Evolutionary conservation across 2,113 vertebrate genomes (phyloP), one percentile per base, ranked within the genome.

Genomic region (Athene noctua): DNA sequence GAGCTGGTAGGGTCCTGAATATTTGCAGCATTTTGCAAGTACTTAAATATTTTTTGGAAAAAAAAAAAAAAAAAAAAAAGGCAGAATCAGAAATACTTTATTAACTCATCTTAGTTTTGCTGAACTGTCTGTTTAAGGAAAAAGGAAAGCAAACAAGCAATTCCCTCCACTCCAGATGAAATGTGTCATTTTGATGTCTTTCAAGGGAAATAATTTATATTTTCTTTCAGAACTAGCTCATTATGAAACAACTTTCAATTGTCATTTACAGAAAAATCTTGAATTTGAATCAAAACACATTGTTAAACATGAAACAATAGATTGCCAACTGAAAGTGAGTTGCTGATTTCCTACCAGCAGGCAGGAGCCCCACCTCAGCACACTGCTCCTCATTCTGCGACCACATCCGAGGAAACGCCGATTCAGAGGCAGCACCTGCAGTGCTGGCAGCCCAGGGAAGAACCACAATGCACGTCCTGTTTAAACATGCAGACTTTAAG

Each of bases 71-170:
- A 2, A 13, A 71, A 79, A 68, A 65, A 68, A 62, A 3, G 16
- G 7, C 29, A 59, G 73, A 63, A 81, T 92, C 47, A 47, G 86
- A 94, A 32, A 57, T 62, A 66, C 77, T 94, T 92, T 70, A 86
- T 93, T 77, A 93, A 88, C 59, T 86, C 42, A n/a, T 80, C 77
- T 75, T 71, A 47, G 44, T 84, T 97, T 83, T 93, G 71, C 75
- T 94, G 88, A 95, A 70, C 72, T 90, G 21, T 94, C 46, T 83
- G 54, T 88, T 90, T 73, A 81, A 91, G 75, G 74, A 71, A 87
- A 87, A 67, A 79, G 73, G 25, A 86, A 97, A 94, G 51, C 55
- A 95, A 95, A 92, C 54, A 93, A 90, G 51, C 10, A 29, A 74
- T 74, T 95, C 85, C 73, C 65, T 85, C 44, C 66, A 75, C 78